Conservation (phyloP, 1,140 invertebrate species). For the Ceratina calcarata region DNA sequence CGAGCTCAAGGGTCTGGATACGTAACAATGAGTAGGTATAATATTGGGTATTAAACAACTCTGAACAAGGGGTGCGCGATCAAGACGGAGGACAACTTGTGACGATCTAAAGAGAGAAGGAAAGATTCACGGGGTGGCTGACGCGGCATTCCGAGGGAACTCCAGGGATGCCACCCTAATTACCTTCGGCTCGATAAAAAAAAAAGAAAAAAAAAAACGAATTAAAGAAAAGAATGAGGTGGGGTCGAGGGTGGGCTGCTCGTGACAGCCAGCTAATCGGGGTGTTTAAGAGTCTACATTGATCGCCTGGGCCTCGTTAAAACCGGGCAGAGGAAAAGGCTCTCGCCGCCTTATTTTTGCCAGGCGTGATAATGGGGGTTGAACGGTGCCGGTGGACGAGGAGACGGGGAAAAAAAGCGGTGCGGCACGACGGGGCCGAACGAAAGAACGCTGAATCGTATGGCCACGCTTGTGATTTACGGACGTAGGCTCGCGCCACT, state of each 20-base stretch:
- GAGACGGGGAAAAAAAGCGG: slow-evolving; percentile 48
- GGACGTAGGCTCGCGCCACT: slow-evolving; percentile 56
- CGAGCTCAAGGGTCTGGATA: no score
- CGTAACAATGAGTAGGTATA: no score
- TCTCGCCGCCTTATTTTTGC: slow-evolving; percentile 63
- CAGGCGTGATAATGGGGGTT: slow-evolving; percentile 63
- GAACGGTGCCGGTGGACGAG: slow-evolving; percentile 47
- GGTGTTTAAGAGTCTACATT: slow-evolving; percentile 81
- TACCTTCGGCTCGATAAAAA: slow-evolving; percentile 77
- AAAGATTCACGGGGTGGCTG: slow-evolving; percentile 6
- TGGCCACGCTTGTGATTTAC: slow-evolving; percentile 62
- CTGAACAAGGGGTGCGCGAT: not conserved
- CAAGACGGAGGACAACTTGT: not conserved
- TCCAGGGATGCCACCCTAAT: slow-evolving; percentile 80
- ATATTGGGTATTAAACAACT: no score
- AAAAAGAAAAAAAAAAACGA: slow-evolving; percentile 78
- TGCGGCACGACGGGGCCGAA: slow-evolving; percentile 33
- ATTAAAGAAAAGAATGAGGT: slow-evolving; percentile 81
- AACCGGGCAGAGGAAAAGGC: slow-evolving; percentile 71
- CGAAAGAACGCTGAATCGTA: slow-evolving; percentile 63
- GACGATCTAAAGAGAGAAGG: not conserved
- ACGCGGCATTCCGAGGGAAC: slow-evolving; percentile 58
- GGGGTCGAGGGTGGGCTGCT: slow-evolving; percentile 77
- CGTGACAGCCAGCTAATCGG: slow-evolving; percentile 81
- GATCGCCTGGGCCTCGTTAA: slow-evolving; percentile 79